A percentile compares a stretch with the other conserved stretches of the same genome.
These are phyloP conservation scores for Coronaproctus castanopsis DNA, from an alignment of 2,888 invertebrate genomes.

Conservation along the genomic window DNA sequence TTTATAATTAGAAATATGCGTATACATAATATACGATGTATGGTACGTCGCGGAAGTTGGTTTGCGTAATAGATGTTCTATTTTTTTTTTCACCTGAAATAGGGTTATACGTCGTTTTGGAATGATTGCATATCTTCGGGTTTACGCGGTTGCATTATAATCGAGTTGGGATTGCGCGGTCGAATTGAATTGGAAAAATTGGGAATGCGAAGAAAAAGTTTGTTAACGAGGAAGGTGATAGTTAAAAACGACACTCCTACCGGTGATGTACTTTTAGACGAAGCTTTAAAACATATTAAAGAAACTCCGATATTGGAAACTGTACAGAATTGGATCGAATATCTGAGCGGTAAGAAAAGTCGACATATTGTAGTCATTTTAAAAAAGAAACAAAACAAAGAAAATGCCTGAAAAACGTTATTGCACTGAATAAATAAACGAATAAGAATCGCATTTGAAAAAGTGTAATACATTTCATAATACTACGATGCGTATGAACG, in stretches of 20 bases:
- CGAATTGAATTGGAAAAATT: constrained; percentile 90
- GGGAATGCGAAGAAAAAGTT: constrained; percentile 83
- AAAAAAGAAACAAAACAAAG: too few species aligned
- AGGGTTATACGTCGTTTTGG: constrained; percentile 99
- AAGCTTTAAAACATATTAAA: constrained; percentile 91
- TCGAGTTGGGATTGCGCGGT: constrained; percentile 85
- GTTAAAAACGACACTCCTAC: constrained; percentile 79
- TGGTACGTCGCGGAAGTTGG: too few species aligned
- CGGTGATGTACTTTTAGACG: constrained; percentile 87
- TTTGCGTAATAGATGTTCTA: too few species aligned
- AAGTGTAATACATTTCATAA: too few species aligned
- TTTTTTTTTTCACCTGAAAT: too few species aligned
- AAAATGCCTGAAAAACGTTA: too few species aligned
- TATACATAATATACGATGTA: too few species aligned
- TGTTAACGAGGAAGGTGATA: constrained; percentile 62
- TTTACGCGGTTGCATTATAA: constrained; percentile 90
- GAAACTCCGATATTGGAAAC: constrained; percentile 94
- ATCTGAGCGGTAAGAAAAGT: constrained; percentile 87
- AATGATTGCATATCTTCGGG: constrained; percentile 99
- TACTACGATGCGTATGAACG: too few species aligned
- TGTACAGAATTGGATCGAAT: constrained; percentile 98
- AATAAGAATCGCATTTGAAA: too few species aligned
- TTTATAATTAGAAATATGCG: too few species aligned
- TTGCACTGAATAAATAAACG: too few species aligned
- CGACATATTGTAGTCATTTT: too few species aligned